Evolutionary conservation across 2,797 vertebrate species (phyloP), one percentile per base, ranked within the genome.

Genomic region (Spinus olivaceus): DNA sequence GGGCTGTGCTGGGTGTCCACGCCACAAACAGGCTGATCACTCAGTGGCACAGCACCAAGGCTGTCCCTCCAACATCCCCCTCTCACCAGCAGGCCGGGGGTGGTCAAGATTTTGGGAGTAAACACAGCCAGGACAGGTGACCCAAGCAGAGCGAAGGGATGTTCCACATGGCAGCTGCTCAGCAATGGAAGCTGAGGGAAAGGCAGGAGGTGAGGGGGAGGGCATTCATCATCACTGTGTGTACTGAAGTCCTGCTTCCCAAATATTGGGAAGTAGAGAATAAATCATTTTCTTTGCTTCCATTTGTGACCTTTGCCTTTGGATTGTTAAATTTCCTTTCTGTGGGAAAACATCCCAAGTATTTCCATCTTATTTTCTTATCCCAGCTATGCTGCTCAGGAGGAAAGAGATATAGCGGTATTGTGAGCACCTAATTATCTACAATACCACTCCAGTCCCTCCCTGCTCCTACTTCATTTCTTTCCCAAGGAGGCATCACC

Each of bases 401-500:
- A 73, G 30, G 9, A 14, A 28, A 61, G 20, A 64, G 24, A 39
- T 14, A 22, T 4, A 65, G 19, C 2, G 2, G 11, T 12, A 79
- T 63, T 23, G 21, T 46, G 47, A 41, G 24, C n/a, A 79, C 21
- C 10, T 86, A 61, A 73, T 79, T 72, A 66, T 64, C 13, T 74
- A 49, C 80, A 56, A 59, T 37, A 86, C 9, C 66, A 71, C n/a
- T 25, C 22, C 47, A 25, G 14, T 35, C 33, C 19, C 51, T 88
- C 57, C 42, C 32, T 1, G 2, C 25, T 53, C 37, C 53, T 90
- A 79, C 82, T 89, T 35, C 50, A n/a, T 91, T 91, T 88, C 77
- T 87, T 98, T 96, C 33, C 32, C 56, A 64, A 92, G 81, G 35
- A 93, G 42, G 61, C 33, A 77, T 33, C 46, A 79, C 72, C 77